Base-by-base conservation (phyloP, 2,113 vertebrate species). In the Hemicordylus capensis region DNA sequence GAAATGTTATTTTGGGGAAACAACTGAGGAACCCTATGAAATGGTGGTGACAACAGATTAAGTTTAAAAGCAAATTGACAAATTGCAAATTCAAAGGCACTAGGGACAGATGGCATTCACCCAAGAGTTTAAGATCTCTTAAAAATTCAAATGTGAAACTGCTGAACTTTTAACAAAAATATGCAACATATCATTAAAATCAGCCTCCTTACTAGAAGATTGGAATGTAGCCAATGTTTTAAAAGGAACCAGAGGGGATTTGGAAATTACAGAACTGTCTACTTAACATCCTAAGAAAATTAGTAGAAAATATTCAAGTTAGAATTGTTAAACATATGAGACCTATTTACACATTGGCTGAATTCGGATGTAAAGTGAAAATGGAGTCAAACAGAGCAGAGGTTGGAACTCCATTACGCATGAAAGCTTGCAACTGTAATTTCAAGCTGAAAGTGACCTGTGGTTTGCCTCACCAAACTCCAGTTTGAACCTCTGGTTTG, bases 171-270 rank as follows among this genome's bases (percentile, higher is more conserved):
- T 83, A 63, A 61, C 46, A 46, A 48, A 61, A 83, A 59, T 73
- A 83, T 59, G 77, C 44, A 80, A 59, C 64, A 28, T 42, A 48
- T n/a, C n/a, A n/a, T 74, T 83, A 73, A 83, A 83, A 59, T 63
- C 22, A 46, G 39, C 12, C 42, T 74, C 56, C 31, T 44, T 74
- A 34, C 28, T 39, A n/a, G n/a, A 46, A 54, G 70, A 74, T 15
- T 73, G 58, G 42, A 22, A 14, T 10, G 11, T n/a, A 61, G 10
- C 58, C 56, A 48, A 61, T 81, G 63, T 56, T n/a, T 42, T 14
- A 22, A 22, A 66, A 1, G 26, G 19, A 10, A 22, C 61, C 4
- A 56, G 31, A 39, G 19, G 46, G 34, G 14, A 54, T 69, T 34
- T 56, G 51, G 34, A 81, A 81, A 70, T 70, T 56, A 56, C 46